Conservation (phyloP, 2,113 vertebrate species). For the Oncorhynchus masou region DNA sequence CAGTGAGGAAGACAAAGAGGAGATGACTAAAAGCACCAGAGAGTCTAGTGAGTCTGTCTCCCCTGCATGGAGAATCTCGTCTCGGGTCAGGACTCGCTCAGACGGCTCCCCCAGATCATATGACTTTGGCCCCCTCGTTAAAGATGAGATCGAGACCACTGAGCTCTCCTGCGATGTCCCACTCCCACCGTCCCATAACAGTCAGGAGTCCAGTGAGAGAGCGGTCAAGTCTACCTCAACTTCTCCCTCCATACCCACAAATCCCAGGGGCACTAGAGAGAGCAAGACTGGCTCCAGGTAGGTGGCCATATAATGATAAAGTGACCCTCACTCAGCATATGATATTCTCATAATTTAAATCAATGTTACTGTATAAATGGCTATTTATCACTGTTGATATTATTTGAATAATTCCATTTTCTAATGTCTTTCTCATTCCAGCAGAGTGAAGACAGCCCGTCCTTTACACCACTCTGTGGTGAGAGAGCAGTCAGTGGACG, state of each 20-base stretch:
- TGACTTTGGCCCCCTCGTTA: constrained; percentile 2
- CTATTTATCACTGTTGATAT: no score
- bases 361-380: no score
- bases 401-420: no score
- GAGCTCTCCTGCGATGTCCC: constrained; percentile 30
- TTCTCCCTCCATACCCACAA: constrained; percentile 17
- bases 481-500: constrained; percentile 46
- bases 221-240: constrained; percentile 36
- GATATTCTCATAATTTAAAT: no score
- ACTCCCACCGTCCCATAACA: constrained; percentile 32
- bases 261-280: constrained; percentile 50
- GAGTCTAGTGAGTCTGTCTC: constrained; percentile 41
- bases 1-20: constrained; percentile 8
- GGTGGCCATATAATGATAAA: constrained; percentile 11
- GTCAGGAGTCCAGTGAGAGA: constrained; percentile 44
- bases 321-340: neutral
- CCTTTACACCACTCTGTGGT: constrained; percentile 24
- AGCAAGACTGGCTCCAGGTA: constrained; percentile 53
- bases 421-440: neutral
- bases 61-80: constrained; percentile 29
- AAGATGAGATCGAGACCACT: constrained; percentile 30
- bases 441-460: constrained; percentile 30
- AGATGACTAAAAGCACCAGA: constrained; percentile 4
- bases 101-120: constrained; percentile 23
- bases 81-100: constrained; percentile 30